A percentile compares a stretch with the other conserved stretches of the same genome.
Evolutionary conservation across 2,113 vertebrate genomes (phyloP).

Genomic region (Syngnathus floridae): DNA sequence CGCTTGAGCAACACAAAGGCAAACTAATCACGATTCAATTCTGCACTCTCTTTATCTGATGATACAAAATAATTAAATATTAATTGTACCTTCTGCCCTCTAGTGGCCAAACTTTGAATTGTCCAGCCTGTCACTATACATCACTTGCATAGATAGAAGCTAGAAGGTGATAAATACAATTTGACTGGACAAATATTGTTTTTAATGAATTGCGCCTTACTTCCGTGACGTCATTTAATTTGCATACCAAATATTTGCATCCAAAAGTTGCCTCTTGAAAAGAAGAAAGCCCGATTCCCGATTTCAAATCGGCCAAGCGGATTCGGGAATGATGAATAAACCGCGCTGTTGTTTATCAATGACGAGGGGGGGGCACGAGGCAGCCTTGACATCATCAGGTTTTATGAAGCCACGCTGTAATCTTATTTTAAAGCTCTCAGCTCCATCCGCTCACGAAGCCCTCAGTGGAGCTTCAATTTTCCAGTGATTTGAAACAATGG

Average conservation of each 20-base stretch:
- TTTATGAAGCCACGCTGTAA: constrained; percentile 26
- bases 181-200: no score
- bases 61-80: no score
- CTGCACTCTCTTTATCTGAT: no score
- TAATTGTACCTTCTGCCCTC: no score
- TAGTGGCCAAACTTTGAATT: no score
- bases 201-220: not conserved
- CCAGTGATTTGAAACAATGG: constrained; percentile 1
- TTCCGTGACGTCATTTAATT: not conserved
- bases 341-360: constrained; percentile 11
- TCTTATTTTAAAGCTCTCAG: constrained; percentile 27
- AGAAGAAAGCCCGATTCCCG: not conserved
- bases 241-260: not conserved
- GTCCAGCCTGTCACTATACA: no score
- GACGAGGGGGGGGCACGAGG: constrained; percentile 1
- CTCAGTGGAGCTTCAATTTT: constrained; percentile 9
- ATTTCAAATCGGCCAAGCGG: constrained; percentile 1
- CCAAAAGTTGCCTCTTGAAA: not conserved
- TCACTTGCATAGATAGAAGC: no score
- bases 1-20: constrained; percentile 17
- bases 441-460: not conserved
- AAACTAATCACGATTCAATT: not conserved
- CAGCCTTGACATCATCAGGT: constrained; percentile 14
- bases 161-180: no score
- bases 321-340: constrained; percentile 9